phyloP scores from a whole-genome alignment of 2,113 vertebrate genomes.

The Podiceps cristatus region DNA sequence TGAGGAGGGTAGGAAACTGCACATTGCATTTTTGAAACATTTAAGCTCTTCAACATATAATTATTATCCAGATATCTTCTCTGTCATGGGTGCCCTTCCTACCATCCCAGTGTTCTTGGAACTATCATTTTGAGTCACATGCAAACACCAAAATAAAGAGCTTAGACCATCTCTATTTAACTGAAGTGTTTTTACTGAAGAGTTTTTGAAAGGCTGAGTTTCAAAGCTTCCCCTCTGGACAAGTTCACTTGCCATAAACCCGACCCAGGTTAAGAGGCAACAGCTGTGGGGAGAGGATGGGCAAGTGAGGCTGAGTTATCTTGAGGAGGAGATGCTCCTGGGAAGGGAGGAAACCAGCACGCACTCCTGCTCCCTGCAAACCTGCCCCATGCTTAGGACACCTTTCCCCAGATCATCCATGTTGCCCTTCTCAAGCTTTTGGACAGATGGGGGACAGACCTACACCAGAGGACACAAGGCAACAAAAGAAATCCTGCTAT shows the following conservation, averaged over 20 bases:
- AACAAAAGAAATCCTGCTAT: neutral
- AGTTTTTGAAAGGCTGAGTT: neutral
- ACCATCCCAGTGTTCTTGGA: neutral
- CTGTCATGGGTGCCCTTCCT: fast-evolving
- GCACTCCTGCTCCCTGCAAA: neutral
- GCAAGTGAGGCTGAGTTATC: neutral
- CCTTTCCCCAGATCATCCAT: neutral
- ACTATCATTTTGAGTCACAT: neutral
- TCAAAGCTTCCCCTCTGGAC: neutral
- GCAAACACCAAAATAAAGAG: neutral
- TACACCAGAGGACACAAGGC: neutral
- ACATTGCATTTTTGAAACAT: neutral
- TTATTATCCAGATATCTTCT: neutral
- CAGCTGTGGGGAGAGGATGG: neutral
- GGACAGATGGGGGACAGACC: neutral
- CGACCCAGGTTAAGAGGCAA: neutral
- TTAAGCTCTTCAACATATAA: neutral
- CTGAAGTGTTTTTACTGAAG: neutral
- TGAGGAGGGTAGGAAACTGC: neutral
- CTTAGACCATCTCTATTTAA: neutral
- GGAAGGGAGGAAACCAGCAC: neutral
- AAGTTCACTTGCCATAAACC: neutral
- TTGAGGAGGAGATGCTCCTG: neutral
- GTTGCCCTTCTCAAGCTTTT: neutral
- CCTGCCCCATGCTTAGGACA: neutral